Base-by-base conservation (phyloP, 2,888 invertebrate species). In the Heteromurus nitidus region DNA sequence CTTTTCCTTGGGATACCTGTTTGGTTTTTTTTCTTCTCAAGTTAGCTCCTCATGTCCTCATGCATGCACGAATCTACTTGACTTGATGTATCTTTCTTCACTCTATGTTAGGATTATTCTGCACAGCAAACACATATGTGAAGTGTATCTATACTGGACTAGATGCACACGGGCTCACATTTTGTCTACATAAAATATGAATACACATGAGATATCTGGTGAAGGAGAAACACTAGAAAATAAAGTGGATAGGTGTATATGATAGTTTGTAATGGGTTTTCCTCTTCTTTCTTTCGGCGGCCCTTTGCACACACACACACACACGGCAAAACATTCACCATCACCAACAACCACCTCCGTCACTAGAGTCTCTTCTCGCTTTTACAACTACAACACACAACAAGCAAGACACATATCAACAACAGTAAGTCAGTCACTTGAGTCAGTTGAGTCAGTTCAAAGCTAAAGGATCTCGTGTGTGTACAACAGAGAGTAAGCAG, bases 1-100 rank as follows among this genome's bases (percentile, higher is more conserved):
- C 62, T 68, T 72, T 64, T 72, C 72, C 31, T 72, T 67, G 31
- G 67, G 80, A 80, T 80, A 80, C 80, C 80, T 80, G 80, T 80
- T 80, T 80, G 18, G 36, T 30, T 36, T 64, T 64, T 64, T 64
- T 64, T 64, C 3, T 42, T 64, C 26, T 20, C 62, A 36, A 3
- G 2, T 24, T 55, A 22, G 5, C 64, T 42, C 42, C 20, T 42
- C 62, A 16, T 60, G 30, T 60, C 9, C 9, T 47, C n/a, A 28
- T 28, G 60, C 30, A 3, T 22, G 16, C 24, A 62, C 22, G 3
- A n/a, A n/a, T n/a, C n/a, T 24, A 64, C 22, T 30, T 50, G 65
- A 80, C 62, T 73, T 80, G 31, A 80, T 80, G 80, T 80, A 80
- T 80, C 73, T 73, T 72, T 79, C 60, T 36, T 60, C 62, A 67